phyloP scores from a whole-genome alignment of 2,113 vertebrate genomes.

The Ptilorrhoa leucosticta region DNA sequence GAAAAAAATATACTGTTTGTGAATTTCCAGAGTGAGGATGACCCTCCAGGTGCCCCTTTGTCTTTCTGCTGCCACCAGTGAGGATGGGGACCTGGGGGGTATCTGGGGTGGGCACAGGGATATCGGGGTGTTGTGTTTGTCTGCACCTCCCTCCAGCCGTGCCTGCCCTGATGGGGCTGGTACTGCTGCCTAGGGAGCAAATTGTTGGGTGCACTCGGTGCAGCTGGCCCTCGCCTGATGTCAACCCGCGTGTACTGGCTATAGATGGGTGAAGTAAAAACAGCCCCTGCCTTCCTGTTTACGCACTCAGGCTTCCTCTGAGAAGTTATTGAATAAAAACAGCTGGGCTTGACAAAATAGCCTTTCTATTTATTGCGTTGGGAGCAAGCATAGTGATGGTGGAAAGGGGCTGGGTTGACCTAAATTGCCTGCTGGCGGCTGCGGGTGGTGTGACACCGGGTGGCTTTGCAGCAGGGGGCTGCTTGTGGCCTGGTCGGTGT shows the following conservation, averaged over 20 bases:
- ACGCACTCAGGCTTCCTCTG: conserved; percentile 41
- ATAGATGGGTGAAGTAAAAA: conserved; percentile 62
- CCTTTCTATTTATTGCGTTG: conserved; percentile 54
- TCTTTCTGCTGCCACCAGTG: not conserved
- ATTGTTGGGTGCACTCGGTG: conserved; percentile 44
- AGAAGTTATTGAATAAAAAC: conserved; percentile 51
- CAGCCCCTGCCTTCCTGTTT: conserved; percentile 68
- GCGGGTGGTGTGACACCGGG: not conserved
- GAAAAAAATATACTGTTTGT: not conserved
- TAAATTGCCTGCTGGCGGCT: not conserved
- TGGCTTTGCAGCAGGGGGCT: not conserved
- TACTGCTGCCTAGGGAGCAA: not conserved
- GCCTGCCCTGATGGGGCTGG: not conserved
- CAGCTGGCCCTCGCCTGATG: conserved; percentile 36
- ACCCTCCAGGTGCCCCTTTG: accelerated
- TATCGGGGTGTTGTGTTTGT: not conserved
- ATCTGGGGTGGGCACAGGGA: not conserved
- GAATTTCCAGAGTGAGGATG: not conserved
- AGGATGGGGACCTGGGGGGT: not conserved
- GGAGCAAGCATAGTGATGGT: not conserved
- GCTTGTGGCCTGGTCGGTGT: not conserved
- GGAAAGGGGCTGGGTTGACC: not conserved
- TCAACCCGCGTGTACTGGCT: not conserved
- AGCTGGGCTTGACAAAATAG: conserved; percentile 56
- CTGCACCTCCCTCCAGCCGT: not conserved